Evolutionary conservation across 1,140 invertebrate species (phyloP), one percentile per base, ranked within the genome.

Genomic region (Drosophila tsacasi): DNA sequence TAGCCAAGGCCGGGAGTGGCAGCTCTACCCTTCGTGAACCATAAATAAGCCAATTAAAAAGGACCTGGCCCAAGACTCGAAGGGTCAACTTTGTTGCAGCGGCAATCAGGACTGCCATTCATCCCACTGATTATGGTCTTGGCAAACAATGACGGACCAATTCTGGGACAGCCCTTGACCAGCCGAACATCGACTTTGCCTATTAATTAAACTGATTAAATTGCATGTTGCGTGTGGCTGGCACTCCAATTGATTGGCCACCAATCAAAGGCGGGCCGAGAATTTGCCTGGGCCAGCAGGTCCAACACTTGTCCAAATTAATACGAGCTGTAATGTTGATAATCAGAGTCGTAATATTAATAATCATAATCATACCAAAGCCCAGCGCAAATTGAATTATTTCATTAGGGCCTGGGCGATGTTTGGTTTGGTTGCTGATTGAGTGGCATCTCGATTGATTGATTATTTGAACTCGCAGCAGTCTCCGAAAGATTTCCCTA

Each of bases 161-260:
- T 72, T 61, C 54, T 63, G 23, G 63, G 27, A 23, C 46, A 25
- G 15, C 27, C 12, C 19, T 15, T 13, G 15, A 19, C 12, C 7
- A 40, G 39, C 46, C 52, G 13, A 15, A 25, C 25, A 42, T 12
- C 61, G 65, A 63, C 66, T 62, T 69, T 82, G 75, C 68, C 60
- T 82, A 85, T 90, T 85, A 90, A 90, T 90, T 90, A 90, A 82
- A 75, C 75, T 91, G 76, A 90, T 90, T 90, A 90, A 80, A 90
- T 72, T 90, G 58, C 58, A 85, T 54, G 57, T 62, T 76, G 40
- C 54, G 58, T 59, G 59, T 57, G 52, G 21, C 58, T 58, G 68
- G 57, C 47, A 73, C 71, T 73, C 44, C 23, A 12, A 66, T 57
- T 79, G 76, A 79, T 79, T 72, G 76, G 60, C 66, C 35, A 35